Base-by-base conservation (phyloP, 2,888 invertebrate genomes). In the Sipunculus nudus region DNA sequence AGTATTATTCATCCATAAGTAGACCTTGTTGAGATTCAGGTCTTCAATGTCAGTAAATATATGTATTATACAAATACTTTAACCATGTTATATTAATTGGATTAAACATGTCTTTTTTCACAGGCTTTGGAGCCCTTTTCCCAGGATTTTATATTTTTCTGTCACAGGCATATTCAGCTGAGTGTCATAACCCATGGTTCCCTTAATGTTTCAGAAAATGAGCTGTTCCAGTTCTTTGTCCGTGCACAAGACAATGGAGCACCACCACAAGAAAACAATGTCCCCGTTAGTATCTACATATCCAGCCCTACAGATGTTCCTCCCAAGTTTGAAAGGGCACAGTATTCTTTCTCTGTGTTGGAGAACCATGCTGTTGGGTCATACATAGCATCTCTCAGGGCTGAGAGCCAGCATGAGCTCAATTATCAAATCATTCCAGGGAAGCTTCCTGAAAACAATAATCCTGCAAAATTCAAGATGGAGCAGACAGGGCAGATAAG, bases 161-260 rank as follows among this genome's bases (percentile, higher is more conserved):
- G n/a, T n/a, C n/a, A n/a, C n/a, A n/a, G n/a, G n/a, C n/a, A n/a
- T n/a, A n/a, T n/a, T n/a, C n/a, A n/a, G n/a, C n/a, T n/a, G n/a
- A n/a, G n/a, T n/a, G n/a, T n/a, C n/a, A n/a, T n/a, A n/a, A n/a
- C n/a, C n/a, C n/a, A n/a, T n/a, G n/a, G n/a, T 29, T 39, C 21
- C 25, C 3, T 39, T 19, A 5, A 39, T 6, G 13, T 55, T 55
- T 8, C 62, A 67, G 67, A 65, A 41, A 60, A 67, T 41, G 13
- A 91, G 82, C 87, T 90, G 54, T 90, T 93, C 82, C 93, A 93
- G 85, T 91, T 96, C 82, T 94, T 95, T 85, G 90, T 96, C 53
- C 89, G 93, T 62, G 96, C 94, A 19, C 89, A 89, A 53, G 96
- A 96, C 86, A 88, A 88, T 75, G 94, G 94, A 16, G 88, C 88